A percentile compares a stretch with the other conserved stretches of the same genome.
phyloP scores from a whole-genome alignment of 2,888 invertebrate species.

The Conops quadrifasciatus region DNA sequence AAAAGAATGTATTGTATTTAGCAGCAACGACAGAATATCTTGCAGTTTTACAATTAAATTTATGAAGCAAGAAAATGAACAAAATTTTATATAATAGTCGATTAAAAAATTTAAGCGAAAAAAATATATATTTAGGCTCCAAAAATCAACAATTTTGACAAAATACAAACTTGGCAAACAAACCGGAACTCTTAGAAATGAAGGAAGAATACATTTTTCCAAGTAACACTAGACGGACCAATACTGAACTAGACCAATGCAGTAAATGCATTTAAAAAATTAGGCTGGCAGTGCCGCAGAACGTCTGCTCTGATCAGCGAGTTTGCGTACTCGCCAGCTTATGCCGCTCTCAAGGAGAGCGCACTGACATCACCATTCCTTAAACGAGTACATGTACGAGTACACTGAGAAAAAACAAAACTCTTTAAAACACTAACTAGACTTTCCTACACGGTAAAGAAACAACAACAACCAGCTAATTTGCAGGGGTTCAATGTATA shows the following conservation, averaged over 20 bases:
- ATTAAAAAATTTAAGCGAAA: slow-evolving; percentile 31
- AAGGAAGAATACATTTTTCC: neutral
- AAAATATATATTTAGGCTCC: slow-evolving; percentile 46
- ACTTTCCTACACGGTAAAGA: slow-evolving; percentile 11
- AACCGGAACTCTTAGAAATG: neutral
- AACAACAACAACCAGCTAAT: neutral
- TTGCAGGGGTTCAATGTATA: slow-evolving; percentile 4
- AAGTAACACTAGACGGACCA: neutral
- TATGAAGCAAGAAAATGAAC: slow-evolving; percentile 41
- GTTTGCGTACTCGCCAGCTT: neutral
- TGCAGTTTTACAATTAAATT: slow-evolving; percentile 7
- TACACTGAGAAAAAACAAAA: slow-evolving; percentile 3
- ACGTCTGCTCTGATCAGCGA: neutral
- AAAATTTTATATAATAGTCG: slow-evolving; percentile 43
- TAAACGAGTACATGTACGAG: neutral
- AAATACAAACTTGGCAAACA: slow-evolving; percentile 17
- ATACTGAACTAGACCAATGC: neutral
- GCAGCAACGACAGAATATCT: slow-evolving; percentile 1
- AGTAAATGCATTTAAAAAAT: neutral
- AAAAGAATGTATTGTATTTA: slow-evolving; percentile 7
- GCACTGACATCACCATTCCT: too few relatives aligned
- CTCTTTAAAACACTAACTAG: neutral
- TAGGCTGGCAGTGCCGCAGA: neutral
- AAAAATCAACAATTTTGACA: slow-evolving; percentile 46
- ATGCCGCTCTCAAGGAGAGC: neutral